Evolutionary conservation across 2,888 invertebrate species (phyloP).

Genomic region (Stenoptilia bipunctidactyla): DNA sequence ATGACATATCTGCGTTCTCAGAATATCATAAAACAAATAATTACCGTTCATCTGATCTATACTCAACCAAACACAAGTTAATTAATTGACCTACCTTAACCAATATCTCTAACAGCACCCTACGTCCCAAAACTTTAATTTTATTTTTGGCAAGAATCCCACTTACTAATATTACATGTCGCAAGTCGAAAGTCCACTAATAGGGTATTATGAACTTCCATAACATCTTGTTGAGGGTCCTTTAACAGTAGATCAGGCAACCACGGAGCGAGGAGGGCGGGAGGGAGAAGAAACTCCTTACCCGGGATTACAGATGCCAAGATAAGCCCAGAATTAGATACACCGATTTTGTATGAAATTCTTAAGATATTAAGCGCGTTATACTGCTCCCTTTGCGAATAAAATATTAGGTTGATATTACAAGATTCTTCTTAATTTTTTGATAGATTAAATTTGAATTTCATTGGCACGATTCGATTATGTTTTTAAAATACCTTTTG

Average conservation of each 20-base stretch:
- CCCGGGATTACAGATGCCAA: conserved; percentile 61
- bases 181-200: conserved; percentile 29
- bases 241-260: conserved; percentile 20
- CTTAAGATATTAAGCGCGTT: conserved; percentile 53
- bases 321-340: conserved; percentile 67
- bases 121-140: too few species aligned
- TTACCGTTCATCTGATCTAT: too few species aligned
- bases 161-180: not conserved
- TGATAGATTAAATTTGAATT: conserved; percentile 15
- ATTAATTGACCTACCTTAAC: too few species aligned
- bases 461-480: too few species aligned
- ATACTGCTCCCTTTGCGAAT: conserved; percentile 54
- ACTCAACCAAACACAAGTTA: too few species aligned
- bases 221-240: conserved; percentile 44
- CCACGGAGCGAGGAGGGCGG: conserved; percentile 18
- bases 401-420: conserved; percentile 50
- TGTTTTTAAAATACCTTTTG: too few species aligned
- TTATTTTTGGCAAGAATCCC: too few species aligned
- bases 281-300: conserved; percentile 12
- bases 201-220: conserved; percentile 67
- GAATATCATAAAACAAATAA: too few species aligned
- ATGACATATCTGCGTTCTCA: too few species aligned
- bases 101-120: too few species aligned
- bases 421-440: conserved; percentile 33
- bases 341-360: conserved; percentile 66